Percentiles rank a stretch among this genome's conserved stretches.
Evolutionary conservation across 1,140 invertebrate genomes (phyloP).

Genomic region (Drosophila kohkoa): DNA sequence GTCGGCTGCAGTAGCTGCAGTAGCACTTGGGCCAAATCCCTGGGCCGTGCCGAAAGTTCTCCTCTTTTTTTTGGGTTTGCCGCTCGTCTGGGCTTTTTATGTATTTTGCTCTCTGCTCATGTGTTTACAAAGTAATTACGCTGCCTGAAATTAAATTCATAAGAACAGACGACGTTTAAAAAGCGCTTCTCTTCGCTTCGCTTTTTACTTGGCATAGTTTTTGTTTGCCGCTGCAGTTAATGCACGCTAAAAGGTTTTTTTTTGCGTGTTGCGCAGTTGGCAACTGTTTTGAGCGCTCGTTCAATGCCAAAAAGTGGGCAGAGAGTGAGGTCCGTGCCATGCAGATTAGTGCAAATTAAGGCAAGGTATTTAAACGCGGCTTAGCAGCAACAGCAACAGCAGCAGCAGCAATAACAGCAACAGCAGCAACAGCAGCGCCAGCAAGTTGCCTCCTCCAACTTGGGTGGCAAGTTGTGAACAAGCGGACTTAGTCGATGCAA

Average conservation of each 20-base stretch:
- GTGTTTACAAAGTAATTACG: constrained; percentile 84
- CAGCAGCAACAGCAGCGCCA: constrained; percentile 28
- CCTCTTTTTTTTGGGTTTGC: constrained; percentile 40
- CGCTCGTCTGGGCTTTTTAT: constrained; percentile 41
- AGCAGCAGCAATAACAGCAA: constrained; percentile 23
- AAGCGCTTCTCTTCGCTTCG: constrained; percentile 49
- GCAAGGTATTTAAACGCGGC: constrained; percentile 77
- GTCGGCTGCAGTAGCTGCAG: constrained; percentile 53
- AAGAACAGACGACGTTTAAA: constrained; percentile 72
- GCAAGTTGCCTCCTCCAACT: constrained; percentile 48
- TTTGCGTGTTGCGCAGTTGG: constrained; percentile 31
- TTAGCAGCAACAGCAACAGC: constrained; percentile 48
- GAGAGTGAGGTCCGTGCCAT: constrained; percentile 37
- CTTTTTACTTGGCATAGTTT: constrained; percentile 52
- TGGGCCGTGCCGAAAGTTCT: constrained; percentile 42
- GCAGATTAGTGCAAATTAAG: constrained; percentile 77
- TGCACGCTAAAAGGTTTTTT: constrained; percentile 76
- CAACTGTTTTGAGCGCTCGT: constrained; percentile 37
- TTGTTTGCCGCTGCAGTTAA: constrained; percentile 55
- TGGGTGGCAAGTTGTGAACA: constrained; percentile 75
- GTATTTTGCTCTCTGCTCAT: constrained; percentile 61
- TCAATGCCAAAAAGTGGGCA: constrained; percentile 48
- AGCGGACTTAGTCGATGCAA: constrained; percentile 69
- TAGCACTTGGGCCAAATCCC: constrained; percentile 75
- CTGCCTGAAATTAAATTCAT: constrained; percentile 82